phyloP scores from a whole-genome alignment of 2,797 vertebrate genomes.

The Rhodeus uyekii region DNA sequence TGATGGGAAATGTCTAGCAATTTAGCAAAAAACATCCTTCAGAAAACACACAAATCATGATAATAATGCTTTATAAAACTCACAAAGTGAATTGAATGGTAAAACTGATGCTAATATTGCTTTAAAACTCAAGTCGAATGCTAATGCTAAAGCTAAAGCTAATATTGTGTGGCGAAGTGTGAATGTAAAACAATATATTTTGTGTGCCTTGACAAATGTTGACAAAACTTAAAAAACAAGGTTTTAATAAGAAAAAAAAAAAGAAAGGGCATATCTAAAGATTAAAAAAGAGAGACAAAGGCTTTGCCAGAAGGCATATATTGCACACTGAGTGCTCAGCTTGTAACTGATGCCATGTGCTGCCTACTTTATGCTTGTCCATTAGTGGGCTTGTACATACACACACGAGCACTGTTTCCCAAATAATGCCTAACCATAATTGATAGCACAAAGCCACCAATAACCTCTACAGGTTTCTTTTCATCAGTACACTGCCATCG shows the following conservation, averaged over 20 bases:
- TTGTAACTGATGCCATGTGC: constrained; percentile 58
- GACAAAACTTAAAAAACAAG: not conserved
- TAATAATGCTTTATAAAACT: not conserved
- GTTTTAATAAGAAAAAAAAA: not conserved
- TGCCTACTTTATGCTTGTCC: constrained; percentile 52
- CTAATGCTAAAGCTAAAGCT: not conserved
- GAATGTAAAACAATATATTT: not conserved
- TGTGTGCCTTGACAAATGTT: not conserved
- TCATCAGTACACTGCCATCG: constrained; percentile 45
- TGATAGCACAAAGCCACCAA: constrained; percentile 62
- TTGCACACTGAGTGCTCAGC: constrained; percentile 42
- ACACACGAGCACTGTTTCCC: constrained; percentile 46
- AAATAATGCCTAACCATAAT: constrained; percentile 61
- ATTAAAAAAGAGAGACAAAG: constrained; percentile 25
- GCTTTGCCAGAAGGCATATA: constrained; percentile 40
- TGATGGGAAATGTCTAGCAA: not conserved
- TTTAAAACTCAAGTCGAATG: not conserved
- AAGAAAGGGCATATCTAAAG: not conserved
- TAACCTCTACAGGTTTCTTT: constrained; percentile 60
- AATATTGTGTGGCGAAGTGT: not conserved
- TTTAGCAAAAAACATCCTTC: not conserved
- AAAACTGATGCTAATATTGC: not conserved
- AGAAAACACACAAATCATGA: not conserved
- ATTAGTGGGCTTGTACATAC: constrained; percentile 52
- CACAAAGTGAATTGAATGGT: not conserved